Base-by-base conservation (phyloP, 2,113 vertebrate genomes). In the Psephotus haematonotus region DNA sequence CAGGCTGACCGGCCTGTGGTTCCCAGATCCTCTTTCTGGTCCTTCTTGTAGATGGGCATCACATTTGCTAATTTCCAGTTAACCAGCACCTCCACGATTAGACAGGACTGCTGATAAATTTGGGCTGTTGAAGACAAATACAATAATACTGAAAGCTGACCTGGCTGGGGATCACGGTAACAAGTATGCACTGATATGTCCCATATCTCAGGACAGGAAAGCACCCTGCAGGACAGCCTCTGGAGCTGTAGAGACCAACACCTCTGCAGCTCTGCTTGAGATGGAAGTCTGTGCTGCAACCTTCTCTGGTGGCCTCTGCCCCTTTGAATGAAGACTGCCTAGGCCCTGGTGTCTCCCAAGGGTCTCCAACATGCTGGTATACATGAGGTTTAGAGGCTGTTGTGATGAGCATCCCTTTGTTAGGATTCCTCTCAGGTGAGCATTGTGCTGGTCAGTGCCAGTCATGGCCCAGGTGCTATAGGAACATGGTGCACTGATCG, bases 231-330 rank as follows among this genome's bases (percentile, higher is more conserved):
- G 17, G 39, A 13, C 3, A 63, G 15, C 7, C 46, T 77, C 27
- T 70, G 50, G 25, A 84, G 18, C 23, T 50, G 13, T 43, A 55
- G 31, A 28, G 19, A 57, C 22, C 13, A 23, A 43, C 29, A n/a
- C 15, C 24, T 57, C 70, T 82, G 60, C n/a, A 82, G 28, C 41
- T 52, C 17, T 1, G 3, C 14, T 63, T 2, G 6, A 35, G n/a
- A 47, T 0, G 0, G 28, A 75, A 3, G 2, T 47, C 44, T 47
- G 11, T 63, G 41, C 62, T 71, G 11, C 7, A 62, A 7, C 23
- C 17, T 44, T 41, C 59, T 82, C 62, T 52, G 19, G 33, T 70
- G 43, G 13, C 44, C 44, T 83, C 29, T 53, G 33, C 0, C 14
- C 13, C 17, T 72, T 43, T 59, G n/a, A n/a, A 44, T 17, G 27